Conservation (phyloP, 1,140 invertebrate species). For the Atta texana region DNA sequence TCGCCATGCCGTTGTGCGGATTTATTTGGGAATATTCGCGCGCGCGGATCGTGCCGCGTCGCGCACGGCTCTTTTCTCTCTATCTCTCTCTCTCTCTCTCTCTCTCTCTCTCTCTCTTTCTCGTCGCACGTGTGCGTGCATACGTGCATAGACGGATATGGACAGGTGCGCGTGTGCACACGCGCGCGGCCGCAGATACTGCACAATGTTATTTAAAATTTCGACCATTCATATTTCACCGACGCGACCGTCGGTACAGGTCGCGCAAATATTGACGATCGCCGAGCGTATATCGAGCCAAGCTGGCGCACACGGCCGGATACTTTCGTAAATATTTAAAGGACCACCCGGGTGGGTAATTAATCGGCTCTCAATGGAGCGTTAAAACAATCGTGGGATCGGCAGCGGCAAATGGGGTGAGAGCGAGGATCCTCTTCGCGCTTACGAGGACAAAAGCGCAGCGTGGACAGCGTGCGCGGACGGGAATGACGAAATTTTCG, state of each 20-base stretch:
- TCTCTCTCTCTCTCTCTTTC: constrained; percentile 42
- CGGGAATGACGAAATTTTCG: constrained; percentile 70
- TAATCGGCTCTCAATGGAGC: constrained; percentile 65
- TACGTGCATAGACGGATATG: background rate
- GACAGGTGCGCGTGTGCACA: background rate
- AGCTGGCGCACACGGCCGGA: constrained; percentile 40
- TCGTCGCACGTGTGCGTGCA: background rate
- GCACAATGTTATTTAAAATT: constrained; percentile 69
- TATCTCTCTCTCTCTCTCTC: constrained; percentile 40
- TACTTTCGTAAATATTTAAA: constrained; percentile 71
- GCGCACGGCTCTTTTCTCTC: constrained; percentile 42
- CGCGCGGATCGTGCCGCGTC: constrained; percentile 45
- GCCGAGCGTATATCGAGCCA: constrained; percentile 41
- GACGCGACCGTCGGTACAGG: constrained; percentile 32
- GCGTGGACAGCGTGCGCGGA: constrained; percentile 5
- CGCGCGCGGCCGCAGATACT: constrained; percentile 51
- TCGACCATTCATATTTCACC: constrained; percentile 66
- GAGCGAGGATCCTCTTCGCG: constrained; percentile 50
- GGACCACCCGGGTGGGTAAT: constrained; percentile 58
- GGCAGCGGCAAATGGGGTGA: constrained; percentile 6
- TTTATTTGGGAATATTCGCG: constrained; percentile 38
- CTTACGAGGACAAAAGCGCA: constrained; percentile 61
- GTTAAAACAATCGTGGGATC: constrained; percentile 57
- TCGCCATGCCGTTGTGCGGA: constrained; percentile 28
- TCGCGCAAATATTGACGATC: constrained; percentile 63